Base-by-base conservation (phyloP, 2,797 vertebrate species). In the Taeniopygia guttata region DNA sequence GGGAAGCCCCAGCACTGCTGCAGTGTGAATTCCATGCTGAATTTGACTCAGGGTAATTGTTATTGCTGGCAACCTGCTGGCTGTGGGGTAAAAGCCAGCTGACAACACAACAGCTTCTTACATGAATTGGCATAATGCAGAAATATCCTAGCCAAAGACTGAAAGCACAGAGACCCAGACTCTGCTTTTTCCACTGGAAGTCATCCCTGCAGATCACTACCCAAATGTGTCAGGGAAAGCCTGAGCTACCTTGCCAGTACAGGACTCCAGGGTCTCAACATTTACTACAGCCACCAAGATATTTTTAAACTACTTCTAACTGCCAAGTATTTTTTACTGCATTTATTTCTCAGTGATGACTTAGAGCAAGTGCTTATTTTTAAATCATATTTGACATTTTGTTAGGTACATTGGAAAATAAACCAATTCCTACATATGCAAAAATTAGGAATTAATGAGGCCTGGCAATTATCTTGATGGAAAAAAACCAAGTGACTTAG, bases 371-470 rank as follows among this genome's bases (percentile, higher is more conserved):
- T 70, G 43, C 42, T 95, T 87, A 70, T 82, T 94, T 95, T 86
- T 60, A 94, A 93, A 77, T 84, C 46, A 55, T 68, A 86, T 89
- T 60, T 95, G 95, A 95, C 75, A 79, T 89, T 90, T 89, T 74
- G 40, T 68, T 89, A 90, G 66, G 64, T 84, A 90, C 67, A 80
- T 34, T 81, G 63, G 63, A 96, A 93, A 93, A 95, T 58, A 89
- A 91, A 82, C 23, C 38, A 72, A 81, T 89, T 92, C 49, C 63
- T 68, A 89, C n/a, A 62, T 78, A 93, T n/a, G 90, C 73, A 92
- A 93, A 89, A 68, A 77, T 66, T 36, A 94, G 90, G 76, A 95
- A 96, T 95, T 94, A 95, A 95, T 73, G 55, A 46, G 11, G 45
- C 62, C 32, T 87, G 75, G 83, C 80, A 94, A 69, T 85, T 89